A percentile compares a stretch with the other conserved stretches of the same genome.
phyloP scores from a whole-genome alignment of 1,140 invertebrate genomes.

The Sitophilus oryzae region DNA sequence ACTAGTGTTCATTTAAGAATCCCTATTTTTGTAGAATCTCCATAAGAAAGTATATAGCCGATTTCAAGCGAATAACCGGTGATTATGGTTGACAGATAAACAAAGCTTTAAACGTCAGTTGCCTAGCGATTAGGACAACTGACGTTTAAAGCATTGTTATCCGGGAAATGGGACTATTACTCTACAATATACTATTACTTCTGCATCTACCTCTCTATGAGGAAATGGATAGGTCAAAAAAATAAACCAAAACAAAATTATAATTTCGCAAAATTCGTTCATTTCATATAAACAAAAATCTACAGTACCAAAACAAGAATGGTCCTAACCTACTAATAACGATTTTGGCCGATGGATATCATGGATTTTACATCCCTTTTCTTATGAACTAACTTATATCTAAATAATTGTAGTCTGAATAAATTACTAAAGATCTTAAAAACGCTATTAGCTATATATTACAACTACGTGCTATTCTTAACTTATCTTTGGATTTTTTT shows the following conservation, averaged over 20 bases:
- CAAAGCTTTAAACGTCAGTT: too few species aligned
- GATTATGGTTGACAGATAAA: too few species aligned
- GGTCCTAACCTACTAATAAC: slow-evolving; percentile 12
- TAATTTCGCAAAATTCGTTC: slow-evolving; percentile 13
- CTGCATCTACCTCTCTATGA: too few species aligned
- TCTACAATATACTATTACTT: too few species aligned
- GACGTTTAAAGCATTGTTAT: too few species aligned
- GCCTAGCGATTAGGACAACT: too few species aligned
- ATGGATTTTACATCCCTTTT: slow-evolving; percentile 1
- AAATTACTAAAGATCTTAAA: slow-evolving; percentile 26
- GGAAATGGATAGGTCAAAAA: slow-evolving; percentile 1
- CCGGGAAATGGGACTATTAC: too few species aligned
- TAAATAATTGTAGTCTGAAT: slow-evolving; percentile 13
- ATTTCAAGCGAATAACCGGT: too few species aligned
- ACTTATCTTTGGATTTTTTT: not conserved
- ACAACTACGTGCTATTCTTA: slow-evolving; percentile 7
- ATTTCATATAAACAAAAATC: slow-evolving; percentile 13
- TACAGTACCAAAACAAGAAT: slow-evolving; percentile 19
- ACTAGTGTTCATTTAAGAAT: too few species aligned
- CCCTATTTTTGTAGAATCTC: too few species aligned
- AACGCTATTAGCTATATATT: slow-evolving; percentile 16
- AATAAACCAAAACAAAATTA: slow-evolving; percentile 12
- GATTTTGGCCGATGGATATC: slow-evolving; percentile 18
- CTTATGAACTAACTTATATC: slow-evolving; percentile 15
- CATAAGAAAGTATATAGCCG: too few species aligned